Evolutionary conservation across 2,888 invertebrate genomes (phyloP).

Genomic region (Perithous albicinctus): DNA sequence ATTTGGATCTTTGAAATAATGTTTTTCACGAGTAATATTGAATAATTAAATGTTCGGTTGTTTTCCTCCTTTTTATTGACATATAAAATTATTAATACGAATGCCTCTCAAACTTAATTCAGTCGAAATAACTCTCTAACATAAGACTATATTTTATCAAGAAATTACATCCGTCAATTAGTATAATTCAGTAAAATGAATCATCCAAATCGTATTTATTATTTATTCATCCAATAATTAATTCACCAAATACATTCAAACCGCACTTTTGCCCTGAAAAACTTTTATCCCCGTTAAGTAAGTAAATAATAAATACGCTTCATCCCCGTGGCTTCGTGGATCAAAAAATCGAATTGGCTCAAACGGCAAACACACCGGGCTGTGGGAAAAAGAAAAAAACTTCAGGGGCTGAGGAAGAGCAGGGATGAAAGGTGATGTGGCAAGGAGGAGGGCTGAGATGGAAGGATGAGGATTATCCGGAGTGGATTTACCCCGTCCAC

Average conservation of each 20-base stretch:
- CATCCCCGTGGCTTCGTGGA: slow-evolving; percentile 6
- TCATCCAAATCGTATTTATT: no score
- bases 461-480: slow-evolving; percentile 70
- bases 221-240: background rate
- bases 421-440: slow-evolving; percentile 7
- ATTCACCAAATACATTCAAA: background rate
- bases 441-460: slow-evolving; percentile 42
- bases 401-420: background rate
- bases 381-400: slow-evolving; percentile 26
- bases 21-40: no score
- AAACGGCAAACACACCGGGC: background rate
- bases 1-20: no score
- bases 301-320: slow-evolving; percentile 37
- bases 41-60: no score
- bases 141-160: no score
- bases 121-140: no score
- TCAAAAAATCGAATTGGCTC: slow-evolving; percentile 48
- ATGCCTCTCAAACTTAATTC: no score
- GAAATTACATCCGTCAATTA: no score
- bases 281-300: slow-evolving; percentile 7
- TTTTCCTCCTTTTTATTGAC: no score
- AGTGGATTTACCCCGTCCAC: slow-evolving; percentile 69
- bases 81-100: no score
- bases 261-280: background rate
- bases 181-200: no score